Base-by-base conservation (phyloP, 2,888 invertebrate genomes). In the Drosophila engyochracea region DNA sequence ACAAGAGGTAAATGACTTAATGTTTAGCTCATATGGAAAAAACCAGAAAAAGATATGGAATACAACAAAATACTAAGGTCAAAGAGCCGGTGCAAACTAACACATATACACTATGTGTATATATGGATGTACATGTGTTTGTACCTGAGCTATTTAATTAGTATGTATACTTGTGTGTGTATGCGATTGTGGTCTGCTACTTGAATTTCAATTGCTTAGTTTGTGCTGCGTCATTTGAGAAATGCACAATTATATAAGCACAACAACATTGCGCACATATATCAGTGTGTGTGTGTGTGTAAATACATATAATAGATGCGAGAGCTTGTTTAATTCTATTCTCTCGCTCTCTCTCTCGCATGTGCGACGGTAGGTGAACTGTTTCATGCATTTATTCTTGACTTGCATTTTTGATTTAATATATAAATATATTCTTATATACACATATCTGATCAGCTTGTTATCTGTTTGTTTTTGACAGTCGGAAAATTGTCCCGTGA, bases 401-500 rank as follows among this genome's bases (percentile, higher is more conserved):
- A 22, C 35, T 49, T 51, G 39, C 12, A 35, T 33, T 54, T 25
- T 41, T 4, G 33, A 44, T 16, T 12, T 16, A 22, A 25, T 16
- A 25, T 25, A 47, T 47, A 47, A 57, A 64, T 33, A 52, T 57
- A 61, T 19, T 37, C 54, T 67, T 47, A 28, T 57, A n/a, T n/a
- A 28, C 16, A 47, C 59, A 58, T 14, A 1, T 76, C 80, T 53
- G 66, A 28, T 52, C 31, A 33, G 28, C 25, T 49, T 30, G 28
- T 41, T 66, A 28, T 73, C n/a, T 33, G 22, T 53, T 31, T 31
- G 19, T 52, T 54, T 22, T 54, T 25, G 37, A 53, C 55, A 93
- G 96, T 94, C 94, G 86, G 95, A 94, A 0, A 94, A 94, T n/a
- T 93, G 94, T n/a, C 95, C 96, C 2, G 97, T 97, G 2, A 95